These are phyloP conservation scores for Agelas oroides DNA, from an alignment of 37 sponge, comb jelly and placozoan species.

Conservation along the genomic window DNA sequence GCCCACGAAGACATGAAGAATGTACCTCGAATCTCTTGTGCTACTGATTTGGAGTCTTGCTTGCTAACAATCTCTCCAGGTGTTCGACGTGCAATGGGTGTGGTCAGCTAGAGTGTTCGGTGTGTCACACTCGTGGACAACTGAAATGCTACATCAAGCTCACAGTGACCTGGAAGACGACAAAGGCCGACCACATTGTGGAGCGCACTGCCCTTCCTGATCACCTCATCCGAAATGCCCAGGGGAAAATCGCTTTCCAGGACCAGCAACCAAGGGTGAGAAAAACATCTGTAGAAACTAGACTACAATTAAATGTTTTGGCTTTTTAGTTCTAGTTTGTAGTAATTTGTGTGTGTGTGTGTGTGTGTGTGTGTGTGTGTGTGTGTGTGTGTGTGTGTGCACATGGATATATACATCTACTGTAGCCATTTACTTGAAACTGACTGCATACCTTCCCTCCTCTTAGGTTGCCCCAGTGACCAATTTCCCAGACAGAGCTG, in stretches of 20 bases:
- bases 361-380: neutral
- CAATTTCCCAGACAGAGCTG: conserved; percentile 51
- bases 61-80: too few relatives aligned
- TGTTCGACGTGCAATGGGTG: conserved; percentile 70
- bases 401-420: too few relatives aligned
- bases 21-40: too few relatives aligned
- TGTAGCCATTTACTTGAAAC: too few relatives aligned
- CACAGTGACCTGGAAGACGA: conserved; percentile 60
- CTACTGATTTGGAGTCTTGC: too few relatives aligned
- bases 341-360: too few relatives aligned
- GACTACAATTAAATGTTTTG: too few relatives aligned
- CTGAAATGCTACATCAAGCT: conserved; percentile 75
- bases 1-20: too few relatives aligned
- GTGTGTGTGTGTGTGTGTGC: too few relatives aligned
- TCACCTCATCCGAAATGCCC: conserved; percentile 59
- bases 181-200: conserved; percentile 70
- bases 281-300: too few relatives aligned
- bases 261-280: conserved; percentile 70
- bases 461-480: conserved; percentile 61
- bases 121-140: conserved; percentile 40
- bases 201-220: conserved; percentile 78
- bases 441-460: neutral
- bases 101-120: conserved; percentile 57
- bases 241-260: conserved; percentile 62
- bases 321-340: too few relatives aligned